phyloP scores from a whole-genome alignment of 2,797 vertebrate species.

The Melanotaenia pygmaea region DNA sequence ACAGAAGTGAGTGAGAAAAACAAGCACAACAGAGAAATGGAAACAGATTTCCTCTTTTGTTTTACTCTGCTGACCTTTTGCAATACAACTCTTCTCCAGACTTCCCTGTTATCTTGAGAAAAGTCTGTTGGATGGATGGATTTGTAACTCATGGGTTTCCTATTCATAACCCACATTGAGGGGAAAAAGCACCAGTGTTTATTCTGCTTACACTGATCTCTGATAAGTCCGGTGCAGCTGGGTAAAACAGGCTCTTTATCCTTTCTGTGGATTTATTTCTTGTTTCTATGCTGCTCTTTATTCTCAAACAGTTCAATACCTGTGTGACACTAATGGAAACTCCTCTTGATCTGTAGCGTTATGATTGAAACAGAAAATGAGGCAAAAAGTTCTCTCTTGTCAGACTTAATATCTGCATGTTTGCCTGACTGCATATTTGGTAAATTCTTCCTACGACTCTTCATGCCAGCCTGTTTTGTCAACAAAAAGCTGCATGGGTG shows the following conservation, averaged over 20 bases:
- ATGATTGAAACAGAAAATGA: conserved; percentile 42
- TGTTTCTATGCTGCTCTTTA: conserved; percentile 12
- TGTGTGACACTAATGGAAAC: conserved; percentile 25
- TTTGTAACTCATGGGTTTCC: conserved; percentile 21
- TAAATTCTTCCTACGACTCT: conserved; percentile 29
- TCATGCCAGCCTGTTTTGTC: conserved; percentile 27
- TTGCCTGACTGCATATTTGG: conserved; percentile 38
- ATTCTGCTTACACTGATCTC: conserved; percentile 33
- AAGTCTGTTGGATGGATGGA: conserved; percentile 34
- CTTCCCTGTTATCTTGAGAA: conserved; percentile 32
- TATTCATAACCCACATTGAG: conserved; percentile 4
- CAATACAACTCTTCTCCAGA: conserved; percentile 1
- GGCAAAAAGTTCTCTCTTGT: conserved; percentile 3
- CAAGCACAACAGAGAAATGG: background rate
- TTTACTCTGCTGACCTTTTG: conserved; percentile 55
- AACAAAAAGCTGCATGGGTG: conserved; percentile 17
- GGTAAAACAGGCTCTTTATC: conserved; percentile 15
- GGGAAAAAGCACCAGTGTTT: conserved; percentile 24
- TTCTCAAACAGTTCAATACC: conserved; percentile 37
- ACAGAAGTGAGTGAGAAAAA: background rate
- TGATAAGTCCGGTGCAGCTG: conserved; percentile 23
- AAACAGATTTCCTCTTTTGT: conserved; percentile 35
- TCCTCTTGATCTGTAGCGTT: conserved; percentile 24
- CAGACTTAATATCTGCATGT: conserved; percentile 4
- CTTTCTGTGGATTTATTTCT: conserved; percentile 8